phyloP scores from a whole-genome alignment of 2,113 vertebrate genomes.

The Suncus etruscus region DNA sequence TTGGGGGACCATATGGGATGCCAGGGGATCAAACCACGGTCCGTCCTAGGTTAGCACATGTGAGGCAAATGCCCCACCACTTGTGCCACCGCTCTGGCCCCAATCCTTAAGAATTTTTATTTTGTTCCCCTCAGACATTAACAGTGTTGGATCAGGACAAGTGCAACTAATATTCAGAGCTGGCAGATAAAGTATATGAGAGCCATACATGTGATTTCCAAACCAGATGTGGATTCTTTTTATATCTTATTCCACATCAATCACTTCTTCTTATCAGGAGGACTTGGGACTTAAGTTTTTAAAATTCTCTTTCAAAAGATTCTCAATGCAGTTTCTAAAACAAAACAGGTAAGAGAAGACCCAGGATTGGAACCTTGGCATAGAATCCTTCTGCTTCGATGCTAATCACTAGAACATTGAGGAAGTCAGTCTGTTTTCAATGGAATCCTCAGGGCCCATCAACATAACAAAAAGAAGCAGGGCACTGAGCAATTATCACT shows the following conservation, averaged over 20 bases:
- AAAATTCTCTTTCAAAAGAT: not conserved
- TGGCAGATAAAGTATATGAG: constrained; percentile 53
- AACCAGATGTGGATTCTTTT: constrained; percentile 52
- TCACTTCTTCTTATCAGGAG: not conserved
- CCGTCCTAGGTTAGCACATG: too few species aligned
- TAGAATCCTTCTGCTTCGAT: not conserved
- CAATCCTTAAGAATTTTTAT: constrained; percentile 52
- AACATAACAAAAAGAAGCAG: constrained; percentile 55
- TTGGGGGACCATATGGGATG: too few species aligned
- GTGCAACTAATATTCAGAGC: not conserved
- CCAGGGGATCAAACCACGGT: too few species aligned
- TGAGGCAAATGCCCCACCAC: too few species aligned
- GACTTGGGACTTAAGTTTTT: not conserved
- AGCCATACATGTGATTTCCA: constrained; percentile 26
- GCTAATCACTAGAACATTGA: not conserved
- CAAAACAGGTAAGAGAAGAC: not conserved
- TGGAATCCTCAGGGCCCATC: not conserved
- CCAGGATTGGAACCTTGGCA: constrained; percentile 4
- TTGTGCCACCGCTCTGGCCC: too few species aligned
- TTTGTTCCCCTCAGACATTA: constrained; percentile 56
- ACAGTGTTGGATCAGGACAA: not conserved
- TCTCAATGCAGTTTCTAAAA: not conserved
- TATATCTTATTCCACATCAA: not conserved
- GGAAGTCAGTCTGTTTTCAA: constrained; percentile 5
- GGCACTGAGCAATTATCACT: constrained; percentile 10